These are phyloP conservation scores for Calephelis nemesis DNA, from an alignment of 1,140 invertebrate species.

Conservation along the genomic window DNA sequence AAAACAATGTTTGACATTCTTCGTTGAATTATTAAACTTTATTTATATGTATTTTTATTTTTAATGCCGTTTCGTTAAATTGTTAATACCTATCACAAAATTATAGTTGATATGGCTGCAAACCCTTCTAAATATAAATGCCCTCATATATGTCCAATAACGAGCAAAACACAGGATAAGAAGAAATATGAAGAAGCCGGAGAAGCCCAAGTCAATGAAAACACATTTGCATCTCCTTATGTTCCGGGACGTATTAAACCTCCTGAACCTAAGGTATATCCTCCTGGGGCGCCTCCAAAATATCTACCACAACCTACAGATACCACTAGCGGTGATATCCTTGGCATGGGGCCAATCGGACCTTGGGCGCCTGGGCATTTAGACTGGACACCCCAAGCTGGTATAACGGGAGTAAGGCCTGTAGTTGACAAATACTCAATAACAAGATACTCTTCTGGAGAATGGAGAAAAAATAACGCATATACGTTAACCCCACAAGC, in stretches of 20 bases:
- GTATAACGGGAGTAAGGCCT: constrained; percentile 84
- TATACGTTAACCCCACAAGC: constrained; percentile 49
- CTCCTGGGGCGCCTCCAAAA: constrained; percentile 54
- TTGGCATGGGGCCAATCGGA: constrained; percentile 75
- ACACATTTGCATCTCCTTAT: constrained; percentile 47
- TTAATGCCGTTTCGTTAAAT: neutral
- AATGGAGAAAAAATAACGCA: constrained; percentile 84
- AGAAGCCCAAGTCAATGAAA: constrained; percentile 28
- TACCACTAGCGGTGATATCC: constrained; percentile 62
- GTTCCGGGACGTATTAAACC: constrained; percentile 58
- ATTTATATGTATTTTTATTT: constrained; percentile 2
- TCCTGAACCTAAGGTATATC: constrained; percentile 50
- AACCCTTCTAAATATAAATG: constrained; percentile 40
- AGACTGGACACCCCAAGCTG: constrained; percentile 84
- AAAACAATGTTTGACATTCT: neutral
- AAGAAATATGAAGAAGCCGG: constrained; percentile 38
- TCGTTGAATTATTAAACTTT: neutral
- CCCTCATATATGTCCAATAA: constrained; percentile 55
- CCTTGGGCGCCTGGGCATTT: constrained; percentile 86
- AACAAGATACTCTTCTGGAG: constrained; percentile 83
- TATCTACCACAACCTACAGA: constrained; percentile 67
- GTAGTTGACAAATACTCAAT: constrained; percentile 88
- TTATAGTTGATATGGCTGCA: constrained; percentile 44
- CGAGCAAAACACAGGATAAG: constrained; percentile 2
- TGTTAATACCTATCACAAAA: constrained; percentile 28